phyloP scores from a whole-genome alignment of 2,888 invertebrate genomes.

The Ernsta delagoae region DNA sequence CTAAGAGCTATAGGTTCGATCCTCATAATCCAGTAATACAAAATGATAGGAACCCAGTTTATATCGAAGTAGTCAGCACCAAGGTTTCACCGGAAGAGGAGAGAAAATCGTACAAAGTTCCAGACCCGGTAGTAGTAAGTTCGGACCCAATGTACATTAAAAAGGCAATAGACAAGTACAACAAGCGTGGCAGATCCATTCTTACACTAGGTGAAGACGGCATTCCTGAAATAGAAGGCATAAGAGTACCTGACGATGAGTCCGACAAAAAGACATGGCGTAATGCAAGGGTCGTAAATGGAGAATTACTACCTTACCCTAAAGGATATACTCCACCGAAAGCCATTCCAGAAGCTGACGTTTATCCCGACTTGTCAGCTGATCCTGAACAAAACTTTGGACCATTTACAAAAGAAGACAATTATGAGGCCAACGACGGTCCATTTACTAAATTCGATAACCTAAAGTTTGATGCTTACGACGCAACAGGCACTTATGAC shows the following conservation, averaged over 20 bases:
- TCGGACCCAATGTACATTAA: conserved; percentile 87
- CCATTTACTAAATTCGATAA: conserved; percentile 87
- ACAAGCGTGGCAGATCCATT: conserved; percentile 87
- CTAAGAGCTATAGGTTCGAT: too few relatives aligned
- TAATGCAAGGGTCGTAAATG: conserved; percentile 94
- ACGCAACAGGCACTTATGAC: conserved; percentile 54
- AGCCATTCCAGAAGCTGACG: conserved; percentile 84
- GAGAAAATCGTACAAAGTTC: conserved; percentile 81
- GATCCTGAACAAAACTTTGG: conserved; percentile 77
- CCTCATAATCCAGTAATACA: conserved; percentile 65
- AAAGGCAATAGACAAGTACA: conserved; percentile 76
- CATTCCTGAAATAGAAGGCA: conserved; percentile 92
- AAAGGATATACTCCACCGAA: conserved; percentile 88
- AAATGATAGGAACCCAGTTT: conserved; percentile 84
- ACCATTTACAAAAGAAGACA: conserved; percentile 86
- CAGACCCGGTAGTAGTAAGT: conserved; percentile 88
- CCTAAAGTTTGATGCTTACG: conserved; percentile 68
- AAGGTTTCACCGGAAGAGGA: conserved; percentile 74
- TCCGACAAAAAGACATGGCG: conserved; percentile 94
- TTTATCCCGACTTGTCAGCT: conserved; percentile 67
- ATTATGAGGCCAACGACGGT: conserved; percentile 82
- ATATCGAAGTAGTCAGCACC: conserved; percentile 78
- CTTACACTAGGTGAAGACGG: conserved; percentile 88
- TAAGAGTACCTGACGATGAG: conserved; percentile 93
- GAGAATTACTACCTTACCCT: conserved; percentile 90